Conservation (phyloP, 2,888 invertebrate genomes). For the Mythimna vitellina region DNA sequence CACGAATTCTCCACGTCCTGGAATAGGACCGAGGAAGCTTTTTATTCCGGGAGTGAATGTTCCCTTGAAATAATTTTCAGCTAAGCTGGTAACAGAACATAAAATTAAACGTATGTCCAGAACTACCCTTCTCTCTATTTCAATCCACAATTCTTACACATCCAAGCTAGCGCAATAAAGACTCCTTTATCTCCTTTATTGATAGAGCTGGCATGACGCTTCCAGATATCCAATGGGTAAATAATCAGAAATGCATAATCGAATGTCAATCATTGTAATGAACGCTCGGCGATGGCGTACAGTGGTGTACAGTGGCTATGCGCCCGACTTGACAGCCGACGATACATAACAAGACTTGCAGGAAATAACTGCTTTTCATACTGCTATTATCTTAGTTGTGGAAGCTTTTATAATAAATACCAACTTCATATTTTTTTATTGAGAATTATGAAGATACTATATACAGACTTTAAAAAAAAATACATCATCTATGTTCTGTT, state of each 20-base stretch:
- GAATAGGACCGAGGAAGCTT: too few species aligned
- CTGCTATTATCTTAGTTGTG: conserved; percentile 1
- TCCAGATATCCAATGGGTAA: conserved; percentile 40
- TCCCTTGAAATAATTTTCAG: too few species aligned
- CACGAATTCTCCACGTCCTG: too few species aligned
- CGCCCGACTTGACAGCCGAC: conserved; percentile 31
- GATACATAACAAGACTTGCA: conserved; percentile 30
- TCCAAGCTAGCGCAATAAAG: too few species aligned
- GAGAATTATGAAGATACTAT: too few species aligned
- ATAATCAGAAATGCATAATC: conserved; percentile 62
- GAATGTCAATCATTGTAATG: conserved; percentile 63
- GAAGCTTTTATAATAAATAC: background rate
- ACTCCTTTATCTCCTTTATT: conserved; percentile 21
- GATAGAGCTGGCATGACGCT: conserved; percentile 28
- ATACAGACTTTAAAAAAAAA: too few species aligned
- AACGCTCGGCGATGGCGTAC: conserved; percentile 38
- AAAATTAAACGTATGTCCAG: background rate
- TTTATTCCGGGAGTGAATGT: too few species aligned
- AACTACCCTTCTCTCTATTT: background rate
- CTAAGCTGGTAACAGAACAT: background rate
- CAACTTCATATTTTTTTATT: background rate
- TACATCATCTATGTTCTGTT: too few species aligned
- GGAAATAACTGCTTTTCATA: conserved; percentile 36
- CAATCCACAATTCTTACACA: conserved; percentile 14
- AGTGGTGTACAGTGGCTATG: conserved; percentile 26